phyloP scores from a whole-genome alignment of 2,888 invertebrate species.

The Villa cingulata region DNA sequence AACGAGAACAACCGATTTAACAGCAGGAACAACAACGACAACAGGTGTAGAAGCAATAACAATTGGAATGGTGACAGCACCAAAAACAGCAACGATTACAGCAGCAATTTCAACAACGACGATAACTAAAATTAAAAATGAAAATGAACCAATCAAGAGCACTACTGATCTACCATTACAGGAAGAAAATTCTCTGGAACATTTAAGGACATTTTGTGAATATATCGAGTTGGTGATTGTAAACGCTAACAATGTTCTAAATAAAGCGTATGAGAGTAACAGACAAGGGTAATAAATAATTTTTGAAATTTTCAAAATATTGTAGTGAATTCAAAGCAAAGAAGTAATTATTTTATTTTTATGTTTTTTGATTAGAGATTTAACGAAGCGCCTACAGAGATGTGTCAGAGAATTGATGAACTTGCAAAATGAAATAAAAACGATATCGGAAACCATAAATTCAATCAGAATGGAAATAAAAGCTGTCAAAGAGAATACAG shows the following conservation, averaged over 20 bases:
- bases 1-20: not conserved
- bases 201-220: slow-evolving; percentile 8
- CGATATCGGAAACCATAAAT: slow-evolving; percentile 15
- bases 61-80: too few relatives aligned
- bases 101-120: too few relatives aligned
- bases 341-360: not conserved
- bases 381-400: slow-evolving; percentile 5
- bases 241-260: slow-evolving; percentile 5
- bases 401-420: slow-evolving; percentile 22
- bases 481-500: slow-evolving; percentile 9
- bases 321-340: not conserved
- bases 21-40: too few relatives aligned
- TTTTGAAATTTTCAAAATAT: not conserved
- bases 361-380: slow-evolving; percentile 2
- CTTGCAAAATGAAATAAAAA: slow-evolving; percentile 25
- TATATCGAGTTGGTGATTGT: slow-evolving; percentile 8
- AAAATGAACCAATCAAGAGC: too few relatives aligned
- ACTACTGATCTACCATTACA: too few relatives aligned
- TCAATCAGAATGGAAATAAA: slow-evolving; percentile 10
- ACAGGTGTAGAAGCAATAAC: too few relatives aligned
- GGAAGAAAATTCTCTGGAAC: not conserved
- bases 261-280: slow-evolving; percentile 4
- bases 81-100: too few relatives aligned
- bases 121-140: too few relatives aligned
- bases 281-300: slow-evolving; percentile 2